These are phyloP conservation scores for Lophius piscatorius DNA, from an alignment of 2,113 vertebrate species.

Conservation along the genomic window DNA sequence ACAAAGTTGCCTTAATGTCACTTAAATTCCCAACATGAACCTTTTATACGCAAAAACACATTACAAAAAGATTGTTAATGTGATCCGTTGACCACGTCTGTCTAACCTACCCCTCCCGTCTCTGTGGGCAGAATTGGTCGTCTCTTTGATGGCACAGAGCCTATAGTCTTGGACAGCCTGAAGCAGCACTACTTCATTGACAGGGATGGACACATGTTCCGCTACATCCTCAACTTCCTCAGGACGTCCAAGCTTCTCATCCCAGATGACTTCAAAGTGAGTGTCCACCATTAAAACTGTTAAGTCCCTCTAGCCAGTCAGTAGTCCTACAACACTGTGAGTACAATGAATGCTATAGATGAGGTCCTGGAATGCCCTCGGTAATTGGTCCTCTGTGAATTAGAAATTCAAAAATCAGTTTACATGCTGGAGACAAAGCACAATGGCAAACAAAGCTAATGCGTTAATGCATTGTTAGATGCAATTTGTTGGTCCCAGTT, in stretches of 20 bases:
- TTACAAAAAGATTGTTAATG: slow-evolving; percentile 16
- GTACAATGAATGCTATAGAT: slow-evolving; percentile 59
- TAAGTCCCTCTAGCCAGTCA: slow-evolving; percentile 68
- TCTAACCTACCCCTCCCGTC: slow-evolving; percentile 42
- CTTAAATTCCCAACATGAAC: neutral
- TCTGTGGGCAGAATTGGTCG: slow-evolving; percentile 90
- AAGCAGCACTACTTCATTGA: slow-evolving; percentile 99
- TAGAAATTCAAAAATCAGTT: slow-evolving; percentile 2
- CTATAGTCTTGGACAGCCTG: slow-evolving; percentile 98
- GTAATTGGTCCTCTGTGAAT: slow-evolving; percentile 24
- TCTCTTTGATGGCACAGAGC: slow-evolving; percentile 98
- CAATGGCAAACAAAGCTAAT: slow-evolving; percentile 32
- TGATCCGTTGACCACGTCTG: slow-evolving; percentile 20
- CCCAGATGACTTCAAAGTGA: slow-evolving; percentile 99
- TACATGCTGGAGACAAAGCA: slow-evolving; percentile 35
- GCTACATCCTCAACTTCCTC: slow-evolving; percentile 99
- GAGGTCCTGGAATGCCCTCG: slow-evolving; percentile 43
- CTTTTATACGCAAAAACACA: slow-evolving; percentile 3
- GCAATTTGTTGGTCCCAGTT: slow-evolving; percentile 24
- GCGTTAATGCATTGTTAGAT: slow-evolving; percentile 28
- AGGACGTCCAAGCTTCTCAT: slow-evolving; percentile 98
- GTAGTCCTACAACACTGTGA: slow-evolving; percentile 57
- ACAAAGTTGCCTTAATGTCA: slow-evolving; percentile 8
- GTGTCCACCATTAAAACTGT: slow-evolving; percentile 63
- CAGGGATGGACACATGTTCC: slow-evolving; percentile 99